phyloP scores from a whole-genome alignment of 2,113 vertebrate species.

The Nycticryphes semicollaris region DNA sequence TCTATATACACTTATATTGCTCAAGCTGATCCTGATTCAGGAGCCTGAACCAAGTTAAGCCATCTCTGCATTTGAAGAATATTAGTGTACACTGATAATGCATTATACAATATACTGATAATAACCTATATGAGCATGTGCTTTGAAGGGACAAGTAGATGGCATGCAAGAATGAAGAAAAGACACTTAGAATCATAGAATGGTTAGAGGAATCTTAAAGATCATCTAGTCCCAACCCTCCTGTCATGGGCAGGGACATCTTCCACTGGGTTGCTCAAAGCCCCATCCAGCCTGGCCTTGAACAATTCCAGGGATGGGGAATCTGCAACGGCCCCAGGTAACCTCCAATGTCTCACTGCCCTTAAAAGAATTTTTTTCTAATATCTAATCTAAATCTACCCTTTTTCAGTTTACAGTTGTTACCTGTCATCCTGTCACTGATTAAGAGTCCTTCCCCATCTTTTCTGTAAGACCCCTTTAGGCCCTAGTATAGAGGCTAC shows the following conservation, averaged over 20 bases:
- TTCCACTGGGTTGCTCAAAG: not conserved
- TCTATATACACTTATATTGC: fast-evolving
- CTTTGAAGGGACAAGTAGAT: not conserved
- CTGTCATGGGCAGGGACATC: not conserved
- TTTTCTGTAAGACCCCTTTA: not conserved
- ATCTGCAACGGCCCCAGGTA: not conserved
- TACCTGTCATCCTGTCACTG: not conserved
- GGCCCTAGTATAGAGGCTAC: not conserved
- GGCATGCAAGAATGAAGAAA: not conserved
- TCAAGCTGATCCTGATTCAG: not conserved
- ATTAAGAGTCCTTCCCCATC: not conserved
- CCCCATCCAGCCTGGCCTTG: not conserved
- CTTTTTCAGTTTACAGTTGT: not conserved
- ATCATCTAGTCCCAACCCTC: not conserved
- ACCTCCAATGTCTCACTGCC: no score
- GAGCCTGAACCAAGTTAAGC: not conserved
- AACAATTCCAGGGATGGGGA: not conserved
- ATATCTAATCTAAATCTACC: not conserved
- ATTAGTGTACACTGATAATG: not conserved
- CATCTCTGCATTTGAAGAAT: not conserved
- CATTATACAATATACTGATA: not conserved
- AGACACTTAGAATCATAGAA: not conserved
- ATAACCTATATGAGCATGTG: not conserved
- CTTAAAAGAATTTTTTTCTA: not conserved
- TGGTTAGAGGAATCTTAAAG: not conserved